Conservation (phyloP, 2,797 vertebrate species). For the Tadarida brasiliensis region DNA sequence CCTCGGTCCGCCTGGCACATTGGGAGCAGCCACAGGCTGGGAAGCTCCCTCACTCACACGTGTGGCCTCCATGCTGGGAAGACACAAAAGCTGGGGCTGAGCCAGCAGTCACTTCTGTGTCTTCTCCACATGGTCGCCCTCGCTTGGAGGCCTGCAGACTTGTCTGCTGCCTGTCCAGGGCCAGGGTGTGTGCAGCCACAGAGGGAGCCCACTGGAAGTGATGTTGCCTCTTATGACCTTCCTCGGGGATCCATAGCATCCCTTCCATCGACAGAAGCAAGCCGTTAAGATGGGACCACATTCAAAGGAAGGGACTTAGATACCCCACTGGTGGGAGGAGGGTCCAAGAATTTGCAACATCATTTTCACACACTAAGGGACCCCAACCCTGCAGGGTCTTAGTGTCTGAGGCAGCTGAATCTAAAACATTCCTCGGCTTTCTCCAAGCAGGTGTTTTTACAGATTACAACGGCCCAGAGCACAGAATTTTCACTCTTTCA, state of each 20-base stretch:
- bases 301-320: background rate
- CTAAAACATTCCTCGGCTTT: background rate
- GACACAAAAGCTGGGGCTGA: background rate
- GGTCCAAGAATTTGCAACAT: no score
- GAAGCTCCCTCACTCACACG: background rate
- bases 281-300: background rate
- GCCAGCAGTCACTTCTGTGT: background rate
- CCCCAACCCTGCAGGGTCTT: background rate
- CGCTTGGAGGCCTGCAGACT: background rate
- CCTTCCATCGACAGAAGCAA: no score
- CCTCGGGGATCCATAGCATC: accelerated
- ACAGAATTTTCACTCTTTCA: background rate
- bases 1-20: accelerated
- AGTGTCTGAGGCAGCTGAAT: background rate
- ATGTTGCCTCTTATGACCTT: background rate
- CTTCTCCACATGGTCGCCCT: background rate
- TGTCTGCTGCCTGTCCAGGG: background rate
- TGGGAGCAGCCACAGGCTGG: background rate
- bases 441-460: background rate
- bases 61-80: background rate
- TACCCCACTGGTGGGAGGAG: background rate
- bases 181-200: background rate
- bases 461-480: background rate
- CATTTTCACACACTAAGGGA: background rate
- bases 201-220: background rate